Percentiles rank a stretch among this genome's conserved stretches.
These are phyloP conservation scores for Nymphalis io DNA, from an alignment of 1,140 invertebrate genomes.

Conservation along the genomic window DNA sequence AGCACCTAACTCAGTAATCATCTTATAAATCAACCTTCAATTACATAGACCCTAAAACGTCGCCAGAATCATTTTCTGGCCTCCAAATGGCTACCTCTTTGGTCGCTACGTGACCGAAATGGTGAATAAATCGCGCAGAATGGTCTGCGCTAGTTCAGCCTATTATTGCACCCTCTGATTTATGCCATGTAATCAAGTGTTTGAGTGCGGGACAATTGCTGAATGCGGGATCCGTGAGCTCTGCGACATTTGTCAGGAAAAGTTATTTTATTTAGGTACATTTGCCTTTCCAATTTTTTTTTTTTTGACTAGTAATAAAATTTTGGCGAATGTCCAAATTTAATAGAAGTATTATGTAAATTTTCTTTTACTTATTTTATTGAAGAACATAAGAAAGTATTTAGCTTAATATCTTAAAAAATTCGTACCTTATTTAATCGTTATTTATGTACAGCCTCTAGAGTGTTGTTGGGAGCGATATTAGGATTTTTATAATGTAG, in stretches of 20 bases:
- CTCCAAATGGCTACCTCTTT: conserved; percentile 60
- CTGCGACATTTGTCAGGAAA: conserved; percentile 7
- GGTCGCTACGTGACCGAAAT: conserved; percentile 64
- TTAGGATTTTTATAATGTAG: too few relatives aligned
- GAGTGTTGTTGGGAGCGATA: too few relatives aligned
- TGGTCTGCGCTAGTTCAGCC: conserved; percentile 45
- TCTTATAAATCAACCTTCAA: conserved; percentile 41
- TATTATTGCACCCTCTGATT: conserved; percentile 66
- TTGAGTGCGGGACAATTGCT: conserved; percentile 40
- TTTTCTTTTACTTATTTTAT: too few relatives aligned
- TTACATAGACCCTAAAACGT: conserved; percentile 56
- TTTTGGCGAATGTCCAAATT: too few relatives aligned
- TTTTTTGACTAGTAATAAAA: too few relatives aligned
- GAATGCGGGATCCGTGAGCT: conserved; percentile 5
- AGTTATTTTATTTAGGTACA: conserved; percentile 32
- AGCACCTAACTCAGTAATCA: conserved; percentile 4
- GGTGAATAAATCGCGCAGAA: conserved; percentile 63
- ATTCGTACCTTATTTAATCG: too few relatives aligned
- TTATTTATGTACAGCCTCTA: too few relatives aligned
- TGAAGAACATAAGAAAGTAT: too few relatives aligned
- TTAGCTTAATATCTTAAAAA: too few relatives aligned
- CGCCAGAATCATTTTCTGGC: conserved; percentile 61
- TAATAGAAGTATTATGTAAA: too few relatives aligned
- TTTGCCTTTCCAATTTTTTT: neutral
- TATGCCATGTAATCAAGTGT: conserved; percentile 55